Evolutionary conservation across 1,140 invertebrate genomes (phyloP).

Genomic region (Listronotus bonariensis): DNA sequence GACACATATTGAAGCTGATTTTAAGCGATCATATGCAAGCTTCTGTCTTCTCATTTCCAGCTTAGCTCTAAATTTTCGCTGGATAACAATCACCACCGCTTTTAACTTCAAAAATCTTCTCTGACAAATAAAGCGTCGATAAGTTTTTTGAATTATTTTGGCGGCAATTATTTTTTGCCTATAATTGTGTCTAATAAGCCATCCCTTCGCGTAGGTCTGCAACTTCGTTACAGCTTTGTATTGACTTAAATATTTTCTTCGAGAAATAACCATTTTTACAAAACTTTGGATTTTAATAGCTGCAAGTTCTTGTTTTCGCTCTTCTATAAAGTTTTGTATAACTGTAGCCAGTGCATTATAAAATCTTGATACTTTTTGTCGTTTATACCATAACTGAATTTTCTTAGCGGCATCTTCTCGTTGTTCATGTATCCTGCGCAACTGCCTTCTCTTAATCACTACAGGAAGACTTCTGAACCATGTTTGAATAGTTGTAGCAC

Average conservation of each 20-base stretch:
- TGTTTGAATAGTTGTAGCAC: conserved; percentile 66
- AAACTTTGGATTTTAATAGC: conserved; percentile 46
- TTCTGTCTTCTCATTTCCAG: conserved; percentile 42
- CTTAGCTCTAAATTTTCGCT: conserved; percentile 47
- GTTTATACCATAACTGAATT: conserved; percentile 63
- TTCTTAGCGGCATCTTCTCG: conserved; percentile 58
- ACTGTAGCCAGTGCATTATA: conserved; percentile 11
- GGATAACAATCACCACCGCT: conserved; percentile 45
- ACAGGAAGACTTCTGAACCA: conserved; percentile 68
- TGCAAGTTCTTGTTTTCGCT: conserved; percentile 34
- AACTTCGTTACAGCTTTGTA: conserved; percentile 31
- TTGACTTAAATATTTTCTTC: conserved; percentile 39
- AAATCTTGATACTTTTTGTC: conserved; percentile 20
- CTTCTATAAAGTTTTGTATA: conserved; percentile 1
- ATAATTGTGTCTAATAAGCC: conserved; percentile 50
- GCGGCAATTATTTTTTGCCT: conserved; percentile 32
- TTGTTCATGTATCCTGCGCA: conserved; percentile 52
- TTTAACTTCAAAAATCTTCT: conserved; percentile 47
- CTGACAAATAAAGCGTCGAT: conserved; percentile 27
- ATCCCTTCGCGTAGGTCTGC: conserved; percentile 47
- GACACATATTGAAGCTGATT: conserved; percentile 53
- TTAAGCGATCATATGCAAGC: conserved; percentile 45
- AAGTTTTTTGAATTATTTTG: conserved; percentile 41
- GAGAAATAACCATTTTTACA: conserved; percentile 55
- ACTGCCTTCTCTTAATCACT: conserved; percentile 55